These are phyloP conservation scores for Novumbra hubbsi DNA, from an alignment of 2,797 vertebrate species.

Conservation along the genomic window DNA sequence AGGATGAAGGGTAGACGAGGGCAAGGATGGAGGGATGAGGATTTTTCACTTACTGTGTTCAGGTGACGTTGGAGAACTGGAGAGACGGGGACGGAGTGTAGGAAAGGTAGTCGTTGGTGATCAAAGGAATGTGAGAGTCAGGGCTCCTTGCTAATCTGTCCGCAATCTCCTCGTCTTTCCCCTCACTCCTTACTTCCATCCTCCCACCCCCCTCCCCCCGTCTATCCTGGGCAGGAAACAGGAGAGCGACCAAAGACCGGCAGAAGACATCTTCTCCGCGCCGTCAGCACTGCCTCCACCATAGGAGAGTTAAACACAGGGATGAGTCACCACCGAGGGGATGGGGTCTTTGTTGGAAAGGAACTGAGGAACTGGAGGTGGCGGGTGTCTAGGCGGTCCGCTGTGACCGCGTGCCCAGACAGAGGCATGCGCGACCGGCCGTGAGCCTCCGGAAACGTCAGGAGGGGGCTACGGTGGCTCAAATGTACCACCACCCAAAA, in stretches of 20 bases:
- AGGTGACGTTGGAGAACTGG: not conserved
- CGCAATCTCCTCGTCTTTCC: not conserved
- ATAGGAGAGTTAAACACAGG: not conserved
- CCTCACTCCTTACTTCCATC: not conserved
- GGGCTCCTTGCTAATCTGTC: not conserved
- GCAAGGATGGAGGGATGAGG: too few species aligned
- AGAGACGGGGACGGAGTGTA: conserved; percentile 9
- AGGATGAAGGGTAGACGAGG: too few species aligned
- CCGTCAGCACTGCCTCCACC: not conserved
- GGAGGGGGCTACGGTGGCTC: not conserved
- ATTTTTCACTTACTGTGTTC: not conserved
- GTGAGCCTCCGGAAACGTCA: too few species aligned
- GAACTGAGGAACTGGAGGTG: not conserved
- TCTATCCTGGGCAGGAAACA: not conserved
- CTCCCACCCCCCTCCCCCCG: too few species aligned
- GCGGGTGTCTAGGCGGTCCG: not conserved
- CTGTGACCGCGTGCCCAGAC: not conserved
- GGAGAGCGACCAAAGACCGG: not conserved
- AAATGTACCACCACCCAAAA: not conserved
- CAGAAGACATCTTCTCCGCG: not conserved
- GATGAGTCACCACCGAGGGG: not conserved
- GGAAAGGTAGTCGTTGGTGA: conserved; percentile 12
- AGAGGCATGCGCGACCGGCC: too few species aligned
- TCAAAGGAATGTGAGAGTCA: not conserved
- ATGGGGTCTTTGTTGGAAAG: not conserved